Conservation (phyloP, 2,797 vertebrate species). For the Tadarida brasiliensis region DNA sequence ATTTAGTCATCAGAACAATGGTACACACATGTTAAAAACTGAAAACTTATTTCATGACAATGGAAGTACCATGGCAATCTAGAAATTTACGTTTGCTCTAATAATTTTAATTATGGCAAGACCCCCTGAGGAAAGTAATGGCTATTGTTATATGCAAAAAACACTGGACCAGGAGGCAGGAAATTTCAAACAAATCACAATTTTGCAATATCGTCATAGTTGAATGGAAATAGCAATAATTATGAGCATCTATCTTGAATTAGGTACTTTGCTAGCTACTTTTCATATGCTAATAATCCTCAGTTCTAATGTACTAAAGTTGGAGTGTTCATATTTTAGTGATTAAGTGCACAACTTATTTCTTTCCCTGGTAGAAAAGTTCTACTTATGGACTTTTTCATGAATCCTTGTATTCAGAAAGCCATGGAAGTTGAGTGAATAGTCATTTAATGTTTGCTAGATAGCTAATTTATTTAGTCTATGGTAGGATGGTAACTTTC, state of each 20-base stretch:
- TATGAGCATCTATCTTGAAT: background rate
- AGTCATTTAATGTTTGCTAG: background rate
- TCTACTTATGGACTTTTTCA: background rate
- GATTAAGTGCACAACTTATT: background rate
- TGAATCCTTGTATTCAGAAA: background rate
- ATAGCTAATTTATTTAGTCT: conserved; percentile 7
- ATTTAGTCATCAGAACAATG: background rate
- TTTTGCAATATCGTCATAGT: background rate
- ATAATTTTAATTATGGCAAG: background rate
- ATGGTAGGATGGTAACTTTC: background rate
- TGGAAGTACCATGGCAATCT: background rate
- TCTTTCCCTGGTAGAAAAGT: background rate
- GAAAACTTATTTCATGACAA: background rate
- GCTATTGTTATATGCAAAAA: background rate
- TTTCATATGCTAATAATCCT: background rate
- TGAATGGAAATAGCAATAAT: background rate
- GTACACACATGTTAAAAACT: background rate
- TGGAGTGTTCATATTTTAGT: background rate
- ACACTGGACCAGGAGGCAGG: background rate
- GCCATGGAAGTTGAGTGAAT: background rate
- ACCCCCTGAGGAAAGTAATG: background rate
- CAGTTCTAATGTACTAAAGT: background rate
- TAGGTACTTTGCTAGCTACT: background rate
- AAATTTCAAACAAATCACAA: background rate
- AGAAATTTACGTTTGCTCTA: background rate